These are phyloP conservation scores for Lasioglossum marginatum DNA, from an alignment of 2,888 invertebrate species.

Conservation along the genomic window DNA sequence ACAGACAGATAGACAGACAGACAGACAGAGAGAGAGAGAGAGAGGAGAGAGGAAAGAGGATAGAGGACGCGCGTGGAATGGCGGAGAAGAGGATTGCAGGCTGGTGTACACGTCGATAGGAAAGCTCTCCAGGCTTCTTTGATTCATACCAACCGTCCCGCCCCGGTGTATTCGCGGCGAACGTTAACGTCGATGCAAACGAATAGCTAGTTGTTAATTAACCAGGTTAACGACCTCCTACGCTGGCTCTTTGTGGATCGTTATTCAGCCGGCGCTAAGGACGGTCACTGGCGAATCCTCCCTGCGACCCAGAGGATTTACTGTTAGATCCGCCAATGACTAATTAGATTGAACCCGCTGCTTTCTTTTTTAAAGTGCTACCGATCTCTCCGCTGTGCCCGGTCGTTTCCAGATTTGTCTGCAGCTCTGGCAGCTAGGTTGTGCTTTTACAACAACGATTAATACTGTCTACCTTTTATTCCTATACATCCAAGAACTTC, in stretches of 20 bases:
- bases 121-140: slow-evolving; percentile 36
- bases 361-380: background rate
- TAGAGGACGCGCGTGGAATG: background rate
- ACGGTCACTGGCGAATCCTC: slow-evolving; percentile 7
- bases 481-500: background rate
- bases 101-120: slow-evolving; percentile 17
- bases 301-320: slow-evolving; percentile 3
- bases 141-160: slow-evolving; percentile 35
- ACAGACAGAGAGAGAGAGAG: background rate
- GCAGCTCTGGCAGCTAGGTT: background rate
- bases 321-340: background rate
- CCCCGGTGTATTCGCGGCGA: background rate
- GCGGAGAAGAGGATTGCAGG: slow-evolving; percentile 19
- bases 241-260: slow-evolving; percentile 9
- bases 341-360: background rate
- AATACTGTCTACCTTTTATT: background rate
- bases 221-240: slow-evolving; percentile 25
- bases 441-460: background rate
- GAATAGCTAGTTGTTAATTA: slow-evolving; percentile 25
- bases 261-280: slow-evolving; percentile 3
- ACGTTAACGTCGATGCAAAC: slow-evolving; percentile 23
- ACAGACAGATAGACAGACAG: background rate
- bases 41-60: background rate
- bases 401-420: background rate
- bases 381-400: background rate